Base-by-base conservation (phyloP, 2,888 invertebrate genomes). In the Allophyes oxyacanthae region DNA sequence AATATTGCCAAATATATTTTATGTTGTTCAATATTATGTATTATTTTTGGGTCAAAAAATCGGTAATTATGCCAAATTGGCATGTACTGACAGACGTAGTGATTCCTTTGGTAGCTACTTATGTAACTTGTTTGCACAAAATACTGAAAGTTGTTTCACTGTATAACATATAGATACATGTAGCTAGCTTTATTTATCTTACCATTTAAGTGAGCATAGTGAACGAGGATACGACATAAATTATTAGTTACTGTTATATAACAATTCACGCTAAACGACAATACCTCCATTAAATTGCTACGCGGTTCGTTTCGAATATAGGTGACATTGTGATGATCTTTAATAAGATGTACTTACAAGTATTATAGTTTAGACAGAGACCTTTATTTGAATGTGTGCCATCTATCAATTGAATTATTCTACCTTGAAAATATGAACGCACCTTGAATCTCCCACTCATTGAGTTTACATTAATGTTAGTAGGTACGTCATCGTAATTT, bases 391-490 rank as follows among this genome's bases (percentile, higher is more conserved):
- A 62, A 63, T 46, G 55, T 65, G 30, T 65, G 68, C 54, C 63
- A 61, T 75, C 66, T 52, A 62, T 66, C 48, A 69, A 60, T 60
- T 64, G 49, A 66, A 62, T 55, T 61, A 72, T 63, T 58, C 72
- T 49, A 53, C 75, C 72, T 74, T 74, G 72, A 50, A 52, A 55
- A 66, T 61, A 65, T 55, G 45, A 66, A 45, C 41, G 62, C 59
- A 60, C 75, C 74, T 75, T 75, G 74, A 63, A 62, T 67, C 67
- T 56, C 75, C 68, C 72, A 67, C 64, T 72, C 60, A 52, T 60
- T 60, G 58, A 54, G 28, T 66, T 66, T 53, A 60, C 41, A 62
- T 69, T 59, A 66, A 69, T 62, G 59, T 63, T 57, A 57, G 15
- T n/a, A n/a, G n/a, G n/a, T 33, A 59, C 55, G 59, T 66, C 73